phyloP scores from a whole-genome alignment of 1,140 invertebrate species.

The Propsilocerus akamusi region DNA sequence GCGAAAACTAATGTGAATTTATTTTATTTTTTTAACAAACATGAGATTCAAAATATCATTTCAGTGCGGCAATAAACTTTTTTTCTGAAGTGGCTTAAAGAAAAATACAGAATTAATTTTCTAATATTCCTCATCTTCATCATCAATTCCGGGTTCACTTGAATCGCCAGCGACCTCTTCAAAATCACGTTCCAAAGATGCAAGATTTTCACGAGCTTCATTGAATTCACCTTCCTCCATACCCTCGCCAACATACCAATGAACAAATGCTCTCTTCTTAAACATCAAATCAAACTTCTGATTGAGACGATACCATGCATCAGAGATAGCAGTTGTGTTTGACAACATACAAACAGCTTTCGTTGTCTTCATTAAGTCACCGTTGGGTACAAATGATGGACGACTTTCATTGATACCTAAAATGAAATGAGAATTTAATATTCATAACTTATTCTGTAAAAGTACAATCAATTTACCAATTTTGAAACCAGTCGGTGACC shows the following conservation, averaged over 20 bases:
- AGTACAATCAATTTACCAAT: too few species aligned
- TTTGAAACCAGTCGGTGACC: conserved; percentile 52
- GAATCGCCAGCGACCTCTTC: background rate
- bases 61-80: too few species aligned
- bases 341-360: background rate
- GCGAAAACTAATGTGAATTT: too few species aligned
- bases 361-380: conserved; percentile 25
- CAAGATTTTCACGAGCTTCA: conserved; percentile 56
- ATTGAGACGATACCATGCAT: background rate
- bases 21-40: too few species aligned
- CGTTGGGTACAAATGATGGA: conserved; percentile 40
- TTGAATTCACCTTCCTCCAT: conserved; percentile 65
- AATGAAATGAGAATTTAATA: too few species aligned
- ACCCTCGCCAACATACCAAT: conserved; percentile 45
- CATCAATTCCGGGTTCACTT: background rate
- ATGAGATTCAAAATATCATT: too few species aligned
- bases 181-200: conserved; percentile 12
- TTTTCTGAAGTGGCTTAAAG: too few species aligned
- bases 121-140: conserved; percentile 1
- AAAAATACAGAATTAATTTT: too few species aligned
- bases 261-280: background rate
- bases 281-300: background rate
- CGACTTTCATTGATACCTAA: conserved; percentile 44
- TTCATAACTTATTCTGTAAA: too few species aligned
- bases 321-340: background rate